Base-by-base conservation (phyloP, 2,113 vertebrate genomes). In the Epinephelus fuscoguttatus region DNA sequence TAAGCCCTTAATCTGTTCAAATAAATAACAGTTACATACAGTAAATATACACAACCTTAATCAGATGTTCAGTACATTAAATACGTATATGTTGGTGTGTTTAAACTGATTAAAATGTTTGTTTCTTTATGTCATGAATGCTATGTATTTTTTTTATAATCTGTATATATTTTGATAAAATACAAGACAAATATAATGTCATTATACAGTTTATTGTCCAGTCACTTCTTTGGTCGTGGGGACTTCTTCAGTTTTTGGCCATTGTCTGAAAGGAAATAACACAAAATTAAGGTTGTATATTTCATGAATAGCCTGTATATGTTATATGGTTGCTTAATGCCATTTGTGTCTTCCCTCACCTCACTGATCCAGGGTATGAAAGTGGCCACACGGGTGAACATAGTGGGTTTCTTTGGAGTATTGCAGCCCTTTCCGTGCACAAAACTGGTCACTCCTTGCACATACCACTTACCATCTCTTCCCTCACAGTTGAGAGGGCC, bases 281-380 rank as follows among this genome's bases (percentile, higher is more conserved):
- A 69, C 23, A 52, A 49, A 45, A 61, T 47, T 37, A 47, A 23
- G 8, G 64, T 78, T 50, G 3, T 47, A 62, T n/a, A n/a, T n/a
- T n/a, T n/a, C n/a, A n/a, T n/a, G n/a, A 52, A 72, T 14, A 21
- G 1, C 13, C 2, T 2, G 3, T 40, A 23, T n/a, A 4, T 33
- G 25, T 15, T 50, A 2, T 2, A 1, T 61, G 17, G 15, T 3
- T 19, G 3, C 8, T 57, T 56, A 1, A 33, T 73, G 15, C 18
- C 13, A 37, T 61, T 11, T 17, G 18, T 70, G 27, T 10, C 27
- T 49, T 49, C 9, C 55, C 79, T 91, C 71, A 94, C 92, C 90
- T 92, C 85, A n/a, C 53, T 87, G 81, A 94, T 92, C 91, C 90
- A 94, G 37, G 87, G 88, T 64, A 91, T 84, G 80, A 92, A 94